Conservation (phyloP, 2,797 vertebrate genomes). For the Florisuga fusca region DNA sequence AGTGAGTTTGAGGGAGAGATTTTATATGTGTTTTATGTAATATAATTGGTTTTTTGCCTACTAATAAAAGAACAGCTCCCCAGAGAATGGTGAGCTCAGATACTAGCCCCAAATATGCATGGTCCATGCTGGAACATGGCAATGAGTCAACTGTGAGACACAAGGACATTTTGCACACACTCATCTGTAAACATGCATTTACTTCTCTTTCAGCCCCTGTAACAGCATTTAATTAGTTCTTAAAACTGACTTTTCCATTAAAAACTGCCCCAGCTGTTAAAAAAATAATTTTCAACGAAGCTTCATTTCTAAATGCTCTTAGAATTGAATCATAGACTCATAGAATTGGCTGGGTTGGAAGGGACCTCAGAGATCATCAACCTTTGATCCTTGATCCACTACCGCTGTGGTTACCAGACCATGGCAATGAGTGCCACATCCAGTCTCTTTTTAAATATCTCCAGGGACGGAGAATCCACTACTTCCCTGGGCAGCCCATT, state of each 20-base stretch:
- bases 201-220: background rate
- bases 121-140: background rate
- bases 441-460: too few species aligned
- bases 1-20: background rate
- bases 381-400: too few species aligned
- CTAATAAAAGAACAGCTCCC: background rate
- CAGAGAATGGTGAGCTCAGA: background rate
- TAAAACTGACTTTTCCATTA: background rate
- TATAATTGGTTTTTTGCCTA: background rate
- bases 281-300: background rate
- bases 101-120: background rate
- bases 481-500: too few species aligned
- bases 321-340: too few species aligned
- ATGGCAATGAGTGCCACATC: too few species aligned
- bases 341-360: too few species aligned
- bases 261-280: background rate
- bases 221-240: background rate
- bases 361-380: too few species aligned
- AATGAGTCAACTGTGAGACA: background rate
- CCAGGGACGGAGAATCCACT: too few species aligned
- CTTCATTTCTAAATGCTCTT: background rate
- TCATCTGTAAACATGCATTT: background rate
- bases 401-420: too few species aligned
- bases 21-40: background rate
- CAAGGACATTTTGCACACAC: fast-evolving